Evolutionary conservation across 2,888 invertebrate species (phyloP), one percentile per base, ranked within the genome.

Genomic region (Luffia ferchaultella): DNA sequence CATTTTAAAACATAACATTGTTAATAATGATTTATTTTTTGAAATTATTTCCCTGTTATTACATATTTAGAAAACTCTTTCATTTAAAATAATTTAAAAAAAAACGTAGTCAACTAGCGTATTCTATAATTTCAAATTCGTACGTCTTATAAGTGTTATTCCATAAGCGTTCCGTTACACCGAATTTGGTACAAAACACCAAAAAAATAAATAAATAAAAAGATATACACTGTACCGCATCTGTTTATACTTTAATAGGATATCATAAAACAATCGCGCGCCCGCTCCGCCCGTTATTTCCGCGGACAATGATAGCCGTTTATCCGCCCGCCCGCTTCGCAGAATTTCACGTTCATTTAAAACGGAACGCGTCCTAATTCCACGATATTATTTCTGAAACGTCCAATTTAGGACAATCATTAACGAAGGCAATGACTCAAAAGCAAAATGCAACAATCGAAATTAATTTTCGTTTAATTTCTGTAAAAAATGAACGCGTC

Each of bases 271-370:
- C 70, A 70, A 67, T 63, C 60, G 54, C n/a, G 17, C 40, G 59
- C 58, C 60, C 58, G 50, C 48, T 20, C 59, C 61, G 62, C 49
- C 51, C 45, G 55, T 57, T 56, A 58, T 57, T 58, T 57, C 62
- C 62, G 58, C 68, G 63, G 60, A 63, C 72, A 67, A 73, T 73
- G 67, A 73, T 72, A 53, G 73, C 73, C 67, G 73, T 74, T 78
- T 75, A 79, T 77, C 67, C 73, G 63, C 42, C 40, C 42, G 48
- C n/a, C n/a, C n/a, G n/a, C n/a, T n/a, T n/a, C n/a, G n/a, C n/a
- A n/a, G n/a, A n/a, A n/a, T n/a, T n/a, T n/a, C n/a, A n/a, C n/a
- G n/a, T n/a, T n/a, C n/a, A n/a, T 42, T 42, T 5, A 16, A 42
- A 16, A 5, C 42, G 42, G 16, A 16, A 16, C 16, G 42, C 42